Percentiles rank a stretch among this genome's conserved stretches.
These are phyloP conservation scores for Triplophysa dalaica DNA, from an alignment of 2,113 vertebrate genomes.

Conservation along the genomic window DNA sequence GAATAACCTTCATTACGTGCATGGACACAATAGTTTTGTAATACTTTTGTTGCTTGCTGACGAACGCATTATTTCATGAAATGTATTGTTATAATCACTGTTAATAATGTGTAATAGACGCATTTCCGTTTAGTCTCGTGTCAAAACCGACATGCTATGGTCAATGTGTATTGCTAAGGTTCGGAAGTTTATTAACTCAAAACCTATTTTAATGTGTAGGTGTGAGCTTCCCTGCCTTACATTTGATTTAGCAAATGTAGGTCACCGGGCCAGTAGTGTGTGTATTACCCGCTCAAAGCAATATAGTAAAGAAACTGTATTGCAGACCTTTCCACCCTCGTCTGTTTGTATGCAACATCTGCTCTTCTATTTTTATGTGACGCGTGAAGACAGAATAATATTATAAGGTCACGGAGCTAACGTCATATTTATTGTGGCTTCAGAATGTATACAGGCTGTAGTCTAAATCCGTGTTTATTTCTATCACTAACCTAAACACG, in stretches of 20 bases:
- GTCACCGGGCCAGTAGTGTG: conserved; percentile 54
- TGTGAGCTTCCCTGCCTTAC: neutral
- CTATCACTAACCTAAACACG: neutral
- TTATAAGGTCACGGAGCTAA: neutral
- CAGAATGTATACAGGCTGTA: neutral
- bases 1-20: too few species aligned
- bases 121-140: too few species aligned
- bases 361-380: neutral
- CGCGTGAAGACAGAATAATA: neutral
- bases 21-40: too few species aligned
- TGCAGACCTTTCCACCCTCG: neutral
- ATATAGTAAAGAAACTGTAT: neutral
- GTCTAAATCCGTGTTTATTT: neutral
- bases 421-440: neutral
- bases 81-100: too few species aligned
- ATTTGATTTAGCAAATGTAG: conserved; percentile 56
- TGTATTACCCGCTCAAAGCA: neutral
- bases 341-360: neutral
- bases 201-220: too few species aligned
- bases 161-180: too few species aligned
- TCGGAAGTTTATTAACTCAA: too few species aligned
- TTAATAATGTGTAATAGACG: too few species aligned
- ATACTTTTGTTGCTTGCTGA: too few species aligned
- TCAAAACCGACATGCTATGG: too few species aligned
- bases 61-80: neutral